Conservation (phyloP, 2,797 vertebrate species). For the Manis pentadactyla region DNA sequence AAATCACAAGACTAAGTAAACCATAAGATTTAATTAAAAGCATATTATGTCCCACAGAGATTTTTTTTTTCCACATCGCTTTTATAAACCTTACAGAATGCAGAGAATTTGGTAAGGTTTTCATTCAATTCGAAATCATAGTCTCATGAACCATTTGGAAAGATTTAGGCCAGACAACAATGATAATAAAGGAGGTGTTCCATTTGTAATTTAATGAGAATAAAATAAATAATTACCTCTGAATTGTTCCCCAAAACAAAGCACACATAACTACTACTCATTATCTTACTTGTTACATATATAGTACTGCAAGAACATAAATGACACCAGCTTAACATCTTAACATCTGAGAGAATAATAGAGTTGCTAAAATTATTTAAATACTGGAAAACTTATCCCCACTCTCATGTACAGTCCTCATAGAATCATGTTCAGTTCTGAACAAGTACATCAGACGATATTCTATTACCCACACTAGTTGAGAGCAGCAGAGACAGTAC, state of each 20-base stretch:
- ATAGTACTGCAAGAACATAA: background rate
- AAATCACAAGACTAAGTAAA: background rate
- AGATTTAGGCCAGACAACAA: constrained; percentile 9
- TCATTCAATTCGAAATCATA: background rate
- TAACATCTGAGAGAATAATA: background rate
- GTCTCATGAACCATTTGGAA: constrained; percentile 14
- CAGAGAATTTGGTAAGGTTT: background rate
- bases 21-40: constrained; percentile 18
- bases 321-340: background rate
- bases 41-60: background rate
- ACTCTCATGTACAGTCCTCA: too few relatives aligned
- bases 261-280: background rate
- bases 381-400: background rate
- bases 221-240: background rate
- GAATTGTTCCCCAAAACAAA: background rate
- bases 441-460: background rate
- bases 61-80: background rate
- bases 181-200: background rate
- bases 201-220: constrained; percentile 8
- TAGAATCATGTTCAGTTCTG: background rate
- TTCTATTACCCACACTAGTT: background rate
- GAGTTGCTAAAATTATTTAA: background rate
- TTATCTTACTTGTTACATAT: background rate
- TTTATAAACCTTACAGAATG: background rate
- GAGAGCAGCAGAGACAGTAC: background rate